Percentiles rank a stretch among this genome's conserved stretches.
Conservation (phyloP, 2,113 vertebrate genomes). For the Lampris megalopsis region DNA sequence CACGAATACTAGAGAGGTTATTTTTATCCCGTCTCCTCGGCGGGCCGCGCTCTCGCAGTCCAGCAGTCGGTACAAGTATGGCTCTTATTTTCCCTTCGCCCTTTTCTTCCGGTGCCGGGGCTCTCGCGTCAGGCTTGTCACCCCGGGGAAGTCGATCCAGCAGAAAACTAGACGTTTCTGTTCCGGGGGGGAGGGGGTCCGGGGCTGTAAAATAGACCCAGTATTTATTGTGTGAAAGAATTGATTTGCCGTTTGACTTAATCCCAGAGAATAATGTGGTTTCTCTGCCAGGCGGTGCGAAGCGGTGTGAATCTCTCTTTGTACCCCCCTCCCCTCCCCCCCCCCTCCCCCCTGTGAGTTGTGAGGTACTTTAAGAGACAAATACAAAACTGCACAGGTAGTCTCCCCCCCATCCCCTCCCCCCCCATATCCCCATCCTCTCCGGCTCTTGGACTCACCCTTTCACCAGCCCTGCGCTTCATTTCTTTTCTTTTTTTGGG, state of each 20-base stretch:
- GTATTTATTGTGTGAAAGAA: conserved; percentile 58
- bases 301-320: too few relatives aligned
- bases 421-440: conserved; percentile 43
- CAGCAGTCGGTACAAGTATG: conserved; percentile 73
- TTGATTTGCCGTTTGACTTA: conserved; percentile 34
- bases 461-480: conserved; percentile 45
- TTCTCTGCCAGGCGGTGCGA: background rate
- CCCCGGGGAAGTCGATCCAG: conserved; percentile 25
- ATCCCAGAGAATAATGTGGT: conserved; percentile 48
- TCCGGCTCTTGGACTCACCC: background rate
- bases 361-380: conserved; percentile 75
- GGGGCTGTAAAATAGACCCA: background rate
- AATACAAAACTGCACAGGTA: conserved; percentile 76
- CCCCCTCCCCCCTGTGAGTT: conserved; percentile 37
- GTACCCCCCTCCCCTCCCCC: background rate
- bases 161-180: conserved; percentile 16
- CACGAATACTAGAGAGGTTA: conserved; percentile 59
- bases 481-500: conserved; percentile 33
- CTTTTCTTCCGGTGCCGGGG: conserved; percentile 21
- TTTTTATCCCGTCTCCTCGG: conserved; percentile 64
- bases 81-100: conserved; percentile 31
- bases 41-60: conserved; percentile 27
- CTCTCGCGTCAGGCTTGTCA: conserved; percentile 32
- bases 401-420: conserved; percentile 65
- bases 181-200: background rate